Evolutionary conservation across 2,113 vertebrate genomes (phyloP).

Genomic region (Narcine bancroftii): DNA sequence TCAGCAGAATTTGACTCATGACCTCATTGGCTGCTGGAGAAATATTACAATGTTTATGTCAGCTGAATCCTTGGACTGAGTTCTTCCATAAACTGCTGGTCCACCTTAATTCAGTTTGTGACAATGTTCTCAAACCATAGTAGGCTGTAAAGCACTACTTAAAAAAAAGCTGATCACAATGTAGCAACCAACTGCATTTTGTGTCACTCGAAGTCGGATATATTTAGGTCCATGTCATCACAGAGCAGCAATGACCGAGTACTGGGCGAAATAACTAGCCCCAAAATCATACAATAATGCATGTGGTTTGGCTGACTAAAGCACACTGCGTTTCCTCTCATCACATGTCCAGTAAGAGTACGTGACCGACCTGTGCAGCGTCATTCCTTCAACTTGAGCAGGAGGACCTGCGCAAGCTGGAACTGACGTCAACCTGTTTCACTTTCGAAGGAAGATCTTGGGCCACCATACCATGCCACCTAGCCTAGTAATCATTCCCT

Average conservation of each 20-base stretch:
- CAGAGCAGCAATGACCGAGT: not conserved
- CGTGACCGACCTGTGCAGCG: not conserved
- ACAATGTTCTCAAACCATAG: not conserved
- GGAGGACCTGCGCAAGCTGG: not conserved
- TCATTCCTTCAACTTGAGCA: not conserved
- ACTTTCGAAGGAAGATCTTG: not conserved
- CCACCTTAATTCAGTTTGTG: not conserved
- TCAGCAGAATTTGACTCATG: not conserved
- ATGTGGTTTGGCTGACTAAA: not conserved
- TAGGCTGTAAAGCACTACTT: not conserved
- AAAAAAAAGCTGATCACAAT: not conserved
- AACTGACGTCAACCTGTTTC: not conserved
- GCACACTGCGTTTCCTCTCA: not conserved
- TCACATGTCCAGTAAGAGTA: not conserved
- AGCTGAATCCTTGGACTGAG: not conserved
- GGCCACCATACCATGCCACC: not conserved
- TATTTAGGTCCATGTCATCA: not conserved
- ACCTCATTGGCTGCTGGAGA: not conserved
- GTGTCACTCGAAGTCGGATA: not conserved
- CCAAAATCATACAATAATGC: not conserved
- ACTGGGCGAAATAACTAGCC: not conserved
- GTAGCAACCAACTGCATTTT: not conserved
- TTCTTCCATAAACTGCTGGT: not conserved
- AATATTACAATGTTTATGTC: not conserved
- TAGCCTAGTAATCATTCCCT: not conserved